Evolutionary conservation across 2,888 invertebrate genomes (phyloP), one percentile per base, ranked within the genome.

Genomic region (Bruchidius siliquastri): DNA sequence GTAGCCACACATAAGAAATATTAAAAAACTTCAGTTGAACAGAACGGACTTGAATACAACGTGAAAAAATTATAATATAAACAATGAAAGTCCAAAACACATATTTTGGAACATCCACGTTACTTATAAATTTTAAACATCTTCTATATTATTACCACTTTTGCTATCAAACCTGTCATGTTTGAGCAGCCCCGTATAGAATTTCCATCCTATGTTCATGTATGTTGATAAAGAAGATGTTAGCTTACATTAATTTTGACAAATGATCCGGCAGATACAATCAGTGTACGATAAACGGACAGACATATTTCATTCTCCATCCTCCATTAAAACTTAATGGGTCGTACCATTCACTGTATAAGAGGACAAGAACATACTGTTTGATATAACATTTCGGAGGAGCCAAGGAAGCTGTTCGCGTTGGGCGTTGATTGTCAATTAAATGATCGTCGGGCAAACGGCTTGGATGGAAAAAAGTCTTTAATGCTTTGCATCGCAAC

Each of bases 231-330:
- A 49, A 49, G 49, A 76, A 76, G 74, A 74, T 73, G 73, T 73
- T 72, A 71, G 73, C 74, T 72, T 74, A 74, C 73, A 76, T 74
- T 73, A 74, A 72, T 74, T 74, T 73, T 72, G 76, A 76, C 76
- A 76, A 76, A 76, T 76, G 76, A 76, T 74, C 72, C 69, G 70
- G 70, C 70, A 69, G 76, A 76, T 76, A 70, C 73, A 74, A 74
- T 76, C 76, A 49, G 49, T 49, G 49, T 76, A 69, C 10, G 71
- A 72, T 74, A 74, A 76, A 74, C 72, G 74, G 30, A 69, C 20
- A 32, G 71, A 70, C 74, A 72, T 76, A 70, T 72, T 73, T 76
- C 74, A 76, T 76, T 70, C 22, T 72, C 26, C 70, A 70, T 72
- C 67, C 70, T 72, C 69, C 68, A 67, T 72, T 26, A 67, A 49